phyloP scores from a whole-genome alignment of 2,888 invertebrate species.

The Dione vanillae region DNA sequence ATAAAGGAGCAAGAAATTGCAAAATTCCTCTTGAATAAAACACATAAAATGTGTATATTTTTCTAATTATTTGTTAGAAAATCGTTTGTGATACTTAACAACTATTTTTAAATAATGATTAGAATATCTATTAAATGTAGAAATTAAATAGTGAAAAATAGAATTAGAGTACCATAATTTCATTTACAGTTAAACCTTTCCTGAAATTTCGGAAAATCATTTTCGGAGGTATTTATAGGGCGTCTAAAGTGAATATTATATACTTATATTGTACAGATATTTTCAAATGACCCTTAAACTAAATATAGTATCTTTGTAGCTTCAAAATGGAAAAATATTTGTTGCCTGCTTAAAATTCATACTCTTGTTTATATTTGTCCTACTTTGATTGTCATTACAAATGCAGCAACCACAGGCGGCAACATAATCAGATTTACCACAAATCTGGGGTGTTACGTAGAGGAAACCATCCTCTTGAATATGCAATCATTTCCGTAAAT shows the following conservation, averaged over 20 bases:
- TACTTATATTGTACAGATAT: too few relatives aligned
- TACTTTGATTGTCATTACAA: slow-evolving; percentile 26
- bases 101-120: not conserved
- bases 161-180: too few relatives aligned
- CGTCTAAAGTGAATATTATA: too few relatives aligned
- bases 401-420: slow-evolving; percentile 18
- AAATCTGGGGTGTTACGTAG: slow-evolving; percentile 20
- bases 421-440: slow-evolving; percentile 26
- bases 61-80: not conserved
- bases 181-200: too few relatives aligned
- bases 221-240: too few relatives aligned
- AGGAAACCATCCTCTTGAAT: slow-evolving; percentile 17
- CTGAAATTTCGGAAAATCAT: too few relatives aligned
- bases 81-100: not conserved
- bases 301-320: not conserved
- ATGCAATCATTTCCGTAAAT: not conserved
- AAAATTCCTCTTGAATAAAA: slow-evolving; percentile 10
- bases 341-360: slow-evolving; percentile 19
- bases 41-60: not conserved
- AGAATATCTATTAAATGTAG: too few relatives aligned
- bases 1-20: slow-evolving; percentile 74
- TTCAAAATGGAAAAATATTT: slow-evolving; percentile 12
- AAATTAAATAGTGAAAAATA: too few relatives aligned
- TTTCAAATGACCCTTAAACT: too few relatives aligned
- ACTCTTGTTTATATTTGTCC: slow-evolving; percentile 21